These are phyloP conservation scores for Willowsia nigromaculata DNA, from an alignment of 2,888 invertebrate species.

Conservation along the genomic window DNA sequence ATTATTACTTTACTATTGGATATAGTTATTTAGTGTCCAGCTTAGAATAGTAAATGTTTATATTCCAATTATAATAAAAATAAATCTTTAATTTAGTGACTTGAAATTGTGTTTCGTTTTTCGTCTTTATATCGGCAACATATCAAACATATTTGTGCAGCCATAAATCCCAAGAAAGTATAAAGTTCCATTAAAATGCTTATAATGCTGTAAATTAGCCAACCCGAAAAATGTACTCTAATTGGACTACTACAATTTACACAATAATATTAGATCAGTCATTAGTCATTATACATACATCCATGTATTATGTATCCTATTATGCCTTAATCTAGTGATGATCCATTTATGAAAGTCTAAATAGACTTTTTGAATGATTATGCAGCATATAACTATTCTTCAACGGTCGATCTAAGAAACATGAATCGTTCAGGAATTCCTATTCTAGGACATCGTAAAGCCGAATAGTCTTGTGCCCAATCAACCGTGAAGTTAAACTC, in stretches of 20 bases:
- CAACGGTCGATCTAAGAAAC: conserved; percentile 75
- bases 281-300: no score
- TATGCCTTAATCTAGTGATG: no score
- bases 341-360: no score
- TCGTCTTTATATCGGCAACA: neutral
- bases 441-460: conserved; percentile 74
- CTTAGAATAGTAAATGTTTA: neutral
- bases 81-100: neutral
- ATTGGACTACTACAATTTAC: no score
- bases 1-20: neutral
- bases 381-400: conserved; percentile 59
- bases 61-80: neutral
- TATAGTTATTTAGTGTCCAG: neutral
- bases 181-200: no score
- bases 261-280: no score
- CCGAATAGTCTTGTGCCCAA: conserved; percentile 73
- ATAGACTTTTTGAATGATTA: neutral
- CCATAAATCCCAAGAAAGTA: no score
- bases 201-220: no score
- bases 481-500: conserved; percentile 74
- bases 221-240: no score
- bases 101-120: neutral
- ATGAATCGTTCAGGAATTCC: conserved; percentile 76
- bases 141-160: no score
- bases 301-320: no score